Conservation (phyloP, 2,797 vertebrate species). For the Gymnoscopelus braueri region DNA sequence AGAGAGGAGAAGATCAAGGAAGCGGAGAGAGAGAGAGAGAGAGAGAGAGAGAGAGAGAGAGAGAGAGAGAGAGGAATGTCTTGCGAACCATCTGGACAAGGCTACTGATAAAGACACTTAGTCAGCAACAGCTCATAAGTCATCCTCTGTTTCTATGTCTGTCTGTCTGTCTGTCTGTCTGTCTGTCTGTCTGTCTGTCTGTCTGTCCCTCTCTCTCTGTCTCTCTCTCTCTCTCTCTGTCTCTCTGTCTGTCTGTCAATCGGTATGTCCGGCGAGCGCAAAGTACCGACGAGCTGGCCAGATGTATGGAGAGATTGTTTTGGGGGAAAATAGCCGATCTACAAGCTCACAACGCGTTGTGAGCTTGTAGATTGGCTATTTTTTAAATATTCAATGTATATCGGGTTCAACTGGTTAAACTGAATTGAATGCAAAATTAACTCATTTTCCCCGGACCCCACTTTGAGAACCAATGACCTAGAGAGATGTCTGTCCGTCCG, state of each 20-base stretch:
- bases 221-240: slow-evolving; percentile 1
- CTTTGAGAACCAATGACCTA: no score
- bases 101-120: slow-evolving; percentile 71
- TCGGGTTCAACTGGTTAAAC: no score
- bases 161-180: slow-evolving; percentile 4
- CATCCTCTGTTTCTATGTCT: slow-evolving; percentile 21
- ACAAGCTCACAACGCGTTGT: no score
- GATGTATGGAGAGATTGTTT: no score
- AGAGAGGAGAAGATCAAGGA: not conserved
- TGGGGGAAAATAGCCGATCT: no score
- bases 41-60: not conserved
- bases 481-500: no score
- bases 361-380: no score
- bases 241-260: not conserved
- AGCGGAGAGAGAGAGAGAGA: not conserved
- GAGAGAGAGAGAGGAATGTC: slow-evolving; percentile 46
- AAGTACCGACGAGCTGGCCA: no score
- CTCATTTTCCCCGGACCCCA: no score
- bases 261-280: no score
- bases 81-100: slow-evolving; percentile 69
- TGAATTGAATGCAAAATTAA: no score
- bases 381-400: no score
- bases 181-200: not conserved
- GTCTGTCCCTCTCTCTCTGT: not conserved
- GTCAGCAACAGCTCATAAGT: slow-evolving; percentile 70